Base-by-base conservation (phyloP, 2,797 vertebrate species). In the Chelon auratus region DNA sequence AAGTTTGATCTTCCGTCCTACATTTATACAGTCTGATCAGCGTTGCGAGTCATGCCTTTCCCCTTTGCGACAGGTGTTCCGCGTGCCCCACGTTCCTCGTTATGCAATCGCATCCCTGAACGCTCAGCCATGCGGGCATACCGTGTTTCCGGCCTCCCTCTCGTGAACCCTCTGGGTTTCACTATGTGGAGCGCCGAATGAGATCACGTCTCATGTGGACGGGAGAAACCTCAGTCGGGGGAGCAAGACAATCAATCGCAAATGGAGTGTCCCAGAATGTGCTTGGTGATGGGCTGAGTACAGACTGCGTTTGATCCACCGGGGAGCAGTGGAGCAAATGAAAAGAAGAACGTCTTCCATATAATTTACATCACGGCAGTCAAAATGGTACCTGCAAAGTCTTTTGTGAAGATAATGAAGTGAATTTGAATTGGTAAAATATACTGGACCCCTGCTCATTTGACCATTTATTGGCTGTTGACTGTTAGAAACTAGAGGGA, bases 121-220 rank as follows among this genome's bases (percentile, higher is more conserved):
- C 81, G 77, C 43, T 18, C 67, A 69, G 59, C 65, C 70, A 75
- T 70, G 33, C 58, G 75, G 67, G 72, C 68, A 18, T 68, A 14
- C 62, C 58, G 65, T 36, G 70, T 83, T 64, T 81, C 72, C 73
- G 71, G 72, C 63, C 58, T 84, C 72, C 73, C 68, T 73, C 52
- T 53, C 83, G 69, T 72, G 62, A 87, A 80, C 81, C 93, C 84
- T 90, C 75, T 86, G 90, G 91, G 89, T 80, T 81, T 89, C 70
- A 72, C 65, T 87, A 94, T 94, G 86, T 94, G 80, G 94, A 93
- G 85, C 93, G 84, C 62, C 75, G 81, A 95, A 94, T 93, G 87
- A 93, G 93, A 93, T 93, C 93, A 93, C 36, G 86, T 91, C 93
- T 94, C 93, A 77, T 83, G 91, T 88, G 91, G 83, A 83, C 53